Evolutionary conservation across 2,797 vertebrate genomes (phyloP), one percentile per base, ranked within the genome.

Genomic region (Artibeus jamaicensis): DNA sequence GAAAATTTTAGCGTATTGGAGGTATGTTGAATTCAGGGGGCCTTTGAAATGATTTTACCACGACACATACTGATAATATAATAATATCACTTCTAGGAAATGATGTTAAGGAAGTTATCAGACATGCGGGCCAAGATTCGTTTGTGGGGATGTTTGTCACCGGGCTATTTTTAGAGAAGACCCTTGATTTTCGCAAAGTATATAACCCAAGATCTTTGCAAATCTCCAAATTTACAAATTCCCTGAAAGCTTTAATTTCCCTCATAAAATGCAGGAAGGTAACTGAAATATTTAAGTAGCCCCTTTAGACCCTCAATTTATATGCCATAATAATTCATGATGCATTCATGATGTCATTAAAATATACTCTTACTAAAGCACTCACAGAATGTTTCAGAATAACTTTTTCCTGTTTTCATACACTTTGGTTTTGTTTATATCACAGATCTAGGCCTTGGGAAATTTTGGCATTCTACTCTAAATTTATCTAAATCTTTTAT

Each of bases 201-300:
- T 59, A 32, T 73, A 65, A 53, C 46, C 77, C 16, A 76, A 90
- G 46, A 89, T 95, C 59, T 96, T 96, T 78, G 46, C 15, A 82
- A 81, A 55, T 57, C 46, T 93, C 29, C 14, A 79, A 12, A 94
- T 89, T 86, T 92, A 62, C 11, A 92, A 79, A 89, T 53, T 34
- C n/a, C 26, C 9, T 62, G 70, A 73, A 50, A 67, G 39, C 48
- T 95, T 95, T 53, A 89, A 85, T 94, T 94, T 85, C 19, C 42
- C 78, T 91, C 24, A 65, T 83, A 85, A 91, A 92, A 74, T 46
- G 2, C 26, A 48, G 70, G 50, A 55, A 88, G 89, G 62, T 86
- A 91, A 86, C 73, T 7, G n/a, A 90, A 93, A 87, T 53, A 59
- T 44, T 93, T 95, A 70, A 95, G 10, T 74, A 65, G 62, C 7